Percentiles rank a stretch among this genome's conserved stretches.
Conservation (phyloP, 2,888 invertebrate species). For the Hartigia nigra region DNA sequence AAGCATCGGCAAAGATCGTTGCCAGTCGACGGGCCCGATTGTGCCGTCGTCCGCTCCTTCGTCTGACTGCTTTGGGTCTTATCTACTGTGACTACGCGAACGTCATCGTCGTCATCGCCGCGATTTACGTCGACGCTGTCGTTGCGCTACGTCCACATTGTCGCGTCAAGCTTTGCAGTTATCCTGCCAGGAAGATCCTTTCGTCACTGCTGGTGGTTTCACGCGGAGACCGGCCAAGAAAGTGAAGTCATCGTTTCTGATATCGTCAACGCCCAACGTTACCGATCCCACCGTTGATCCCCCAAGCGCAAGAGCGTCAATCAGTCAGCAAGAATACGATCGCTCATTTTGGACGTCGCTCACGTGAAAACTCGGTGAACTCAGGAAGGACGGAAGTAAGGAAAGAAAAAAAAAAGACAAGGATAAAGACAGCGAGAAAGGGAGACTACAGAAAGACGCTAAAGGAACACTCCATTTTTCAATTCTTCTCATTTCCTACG, state of each 20-base stretch:
- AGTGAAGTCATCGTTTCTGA: background rate
- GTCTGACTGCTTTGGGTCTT: background rate
- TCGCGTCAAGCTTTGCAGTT: background rate
- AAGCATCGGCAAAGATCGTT: background rate
- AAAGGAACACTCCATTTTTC: background rate
- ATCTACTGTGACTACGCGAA: background rate
- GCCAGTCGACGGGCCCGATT: background rate
- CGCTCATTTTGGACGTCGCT: background rate
- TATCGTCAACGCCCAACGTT: background rate
- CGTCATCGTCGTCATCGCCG: background rate
- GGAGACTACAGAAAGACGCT: background rate
- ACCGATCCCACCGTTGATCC: background rate
- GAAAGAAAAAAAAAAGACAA: background rate
- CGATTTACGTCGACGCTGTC: no score
- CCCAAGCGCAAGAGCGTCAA: background rate
- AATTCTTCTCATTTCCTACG: background rate
- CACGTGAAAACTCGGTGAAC: background rate
- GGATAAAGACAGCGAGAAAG: background rate
- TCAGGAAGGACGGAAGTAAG: background rate
- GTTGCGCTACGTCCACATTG: no score
- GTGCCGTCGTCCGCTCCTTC: background rate
- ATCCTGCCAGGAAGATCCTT: background rate
- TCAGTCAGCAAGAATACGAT: background rate
- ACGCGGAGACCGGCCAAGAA: background rate
- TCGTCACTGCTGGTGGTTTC: no score